Conservation (phyloP, 2,113 vertebrate genomes). For the Sakesphorus luctuosus region DNA sequence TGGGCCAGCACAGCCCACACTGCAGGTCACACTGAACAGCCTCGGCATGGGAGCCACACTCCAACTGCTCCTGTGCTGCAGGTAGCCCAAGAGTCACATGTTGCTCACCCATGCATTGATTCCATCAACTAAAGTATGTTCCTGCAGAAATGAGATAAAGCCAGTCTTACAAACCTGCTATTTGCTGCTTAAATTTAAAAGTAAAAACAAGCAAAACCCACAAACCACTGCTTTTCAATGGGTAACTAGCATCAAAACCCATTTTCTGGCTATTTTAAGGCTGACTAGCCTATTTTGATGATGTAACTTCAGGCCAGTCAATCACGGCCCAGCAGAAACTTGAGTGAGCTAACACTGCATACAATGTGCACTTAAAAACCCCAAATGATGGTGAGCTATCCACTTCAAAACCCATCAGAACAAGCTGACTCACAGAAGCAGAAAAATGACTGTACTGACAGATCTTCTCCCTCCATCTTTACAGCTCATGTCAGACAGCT, state of each 20-base stretch:
- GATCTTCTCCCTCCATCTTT: slow-evolving; percentile 37
- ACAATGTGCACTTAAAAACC: slow-evolving; percentile 59
- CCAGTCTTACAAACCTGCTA: not conserved
- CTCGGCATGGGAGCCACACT: not conserved
- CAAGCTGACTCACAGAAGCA: slow-evolving; percentile 54
- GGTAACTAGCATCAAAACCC: not conserved
- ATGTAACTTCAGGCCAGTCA: slow-evolving; percentile 22
- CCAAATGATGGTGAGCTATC: slow-evolving; percentile 44
- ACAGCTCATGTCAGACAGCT: slow-evolving; percentile 30
- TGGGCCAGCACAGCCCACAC: not conserved
- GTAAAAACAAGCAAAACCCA: not conserved
- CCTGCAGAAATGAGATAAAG: not conserved
- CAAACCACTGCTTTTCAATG: not conserved
- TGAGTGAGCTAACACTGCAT: slow-evolving; percentile 15
- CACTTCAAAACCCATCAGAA: slow-evolving; percentile 58
- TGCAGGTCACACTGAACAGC: not conserved
- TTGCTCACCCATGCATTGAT: not conserved
- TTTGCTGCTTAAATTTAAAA: not conserved
- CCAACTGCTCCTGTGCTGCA: not conserved
- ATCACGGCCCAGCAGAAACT: slow-evolving; percentile 17
- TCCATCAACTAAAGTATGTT: not conserved
- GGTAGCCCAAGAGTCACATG: not conserved
- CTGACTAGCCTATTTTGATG: not conserved
- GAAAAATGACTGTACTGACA: slow-evolving; percentile 45
- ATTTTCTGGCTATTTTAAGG: slow-evolving; percentile 18